These are phyloP conservation scores for Mythimna vitellina DNA, from an alignment of 2,888 invertebrate genomes.

Conservation along the genomic window DNA sequence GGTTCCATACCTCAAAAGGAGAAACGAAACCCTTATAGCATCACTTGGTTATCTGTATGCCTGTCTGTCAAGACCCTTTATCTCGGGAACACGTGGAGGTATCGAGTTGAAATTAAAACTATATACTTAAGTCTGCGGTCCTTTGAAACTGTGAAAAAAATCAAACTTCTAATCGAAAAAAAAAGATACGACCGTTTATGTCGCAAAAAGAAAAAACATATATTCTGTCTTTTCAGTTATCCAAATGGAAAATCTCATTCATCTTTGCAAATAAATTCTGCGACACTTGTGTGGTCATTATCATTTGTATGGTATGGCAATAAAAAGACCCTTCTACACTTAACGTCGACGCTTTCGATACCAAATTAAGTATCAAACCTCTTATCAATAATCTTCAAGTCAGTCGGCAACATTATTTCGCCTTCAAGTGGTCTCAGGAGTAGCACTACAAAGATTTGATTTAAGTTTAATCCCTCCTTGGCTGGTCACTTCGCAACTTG, in stretches of 20 bases:
- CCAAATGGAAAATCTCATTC: background rate
- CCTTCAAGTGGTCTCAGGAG: conserved; percentile 40
- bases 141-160: too few relatives aligned
- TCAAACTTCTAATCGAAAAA: too few relatives aligned
- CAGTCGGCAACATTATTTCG: conserved; percentile 30
- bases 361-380: conserved; percentile 12
- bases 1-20: too few relatives aligned
- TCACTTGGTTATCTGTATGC: too few relatives aligned
- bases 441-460: conserved; percentile 56
- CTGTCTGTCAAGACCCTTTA: too few relatives aligned
- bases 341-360: background rate
- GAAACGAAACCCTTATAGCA: too few relatives aligned
- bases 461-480: conserved; percentile 56
- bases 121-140: too few relatives aligned
- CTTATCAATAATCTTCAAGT: conserved; percentile 20
- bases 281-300: background rate
- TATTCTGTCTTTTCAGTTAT: background rate
- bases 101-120: too few relatives aligned
- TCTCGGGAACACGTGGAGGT: too few relatives aligned
- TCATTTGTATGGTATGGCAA: background rate
- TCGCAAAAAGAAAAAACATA: too few relatives aligned
- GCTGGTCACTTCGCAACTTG: conserved; percentile 59
- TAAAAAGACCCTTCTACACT: background rate
- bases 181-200: too few relatives aligned
- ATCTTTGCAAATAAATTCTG: background rate